A percentile compares a stretch with the other conserved stretches of the same genome.
These are phyloP conservation scores for Brassicogethes aeneus DNA, from an alignment of 2,888 invertebrate species.

Conservation along the genomic window DNA sequence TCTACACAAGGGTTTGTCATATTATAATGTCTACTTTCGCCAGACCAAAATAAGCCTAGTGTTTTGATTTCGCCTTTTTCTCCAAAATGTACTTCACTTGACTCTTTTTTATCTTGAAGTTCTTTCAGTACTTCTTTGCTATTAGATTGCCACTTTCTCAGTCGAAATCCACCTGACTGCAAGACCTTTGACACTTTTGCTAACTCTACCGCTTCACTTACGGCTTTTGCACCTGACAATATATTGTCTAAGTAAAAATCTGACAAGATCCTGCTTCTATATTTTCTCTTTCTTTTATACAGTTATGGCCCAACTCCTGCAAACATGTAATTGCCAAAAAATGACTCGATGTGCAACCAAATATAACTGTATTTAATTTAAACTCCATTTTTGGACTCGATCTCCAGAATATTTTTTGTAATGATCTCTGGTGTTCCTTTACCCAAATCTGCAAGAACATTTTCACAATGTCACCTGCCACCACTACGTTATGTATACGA, in stretches of 20 bases:
- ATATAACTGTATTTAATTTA: constrained; percentile 6
- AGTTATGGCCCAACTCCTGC: constrained; percentile 4
- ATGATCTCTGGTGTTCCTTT: background rate
- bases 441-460: constrained; percentile 9
- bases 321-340: constrained; percentile 8
- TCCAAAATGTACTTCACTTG: background rate
- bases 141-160: constrained; percentile 7
- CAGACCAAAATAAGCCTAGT: constrained; percentile 5
- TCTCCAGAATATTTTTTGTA: constrained; percentile 11
- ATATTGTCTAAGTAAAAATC: constrained; percentile 10
- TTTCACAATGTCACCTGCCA: constrained; percentile 7
- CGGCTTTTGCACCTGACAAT: constrained; percentile 4
- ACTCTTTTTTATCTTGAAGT: background rate
- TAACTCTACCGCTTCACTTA: constrained; percentile 3
- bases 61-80: constrained; percentile 4
- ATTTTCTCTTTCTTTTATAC: background rate
- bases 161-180: constrained; percentile 1
- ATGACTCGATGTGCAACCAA: constrained; percentile 4
- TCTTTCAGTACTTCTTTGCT: background rate
- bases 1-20: background rate
- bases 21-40: constrained; percentile 2
- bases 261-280: constrained; percentile 1
- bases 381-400: constrained; percentile 2
- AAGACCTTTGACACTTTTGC: background rate
- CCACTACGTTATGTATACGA: constrained; percentile 8